Conservation (phyloP, 2,797 vertebrate species). For the Allobates femoralis region DNA sequence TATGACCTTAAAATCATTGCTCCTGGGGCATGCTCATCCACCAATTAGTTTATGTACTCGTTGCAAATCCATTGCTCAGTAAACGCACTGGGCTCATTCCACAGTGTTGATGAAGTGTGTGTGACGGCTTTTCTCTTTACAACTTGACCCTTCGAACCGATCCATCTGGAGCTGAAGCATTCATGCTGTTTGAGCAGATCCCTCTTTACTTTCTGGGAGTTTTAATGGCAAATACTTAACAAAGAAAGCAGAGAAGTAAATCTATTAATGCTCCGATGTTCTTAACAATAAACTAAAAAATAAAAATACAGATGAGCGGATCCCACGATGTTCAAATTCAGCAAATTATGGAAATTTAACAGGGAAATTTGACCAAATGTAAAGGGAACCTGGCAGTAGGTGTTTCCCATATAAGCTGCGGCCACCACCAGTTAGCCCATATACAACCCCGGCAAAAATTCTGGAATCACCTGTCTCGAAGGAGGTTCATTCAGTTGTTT, state of each 20-base stretch:
- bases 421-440: no score
- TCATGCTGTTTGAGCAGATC: slow-evolving; percentile 75
- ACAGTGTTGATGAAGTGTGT: slow-evolving; percentile 84
- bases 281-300: no score
- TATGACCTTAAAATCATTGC: slow-evolving; percentile 88
- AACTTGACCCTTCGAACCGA: slow-evolving; percentile 79
- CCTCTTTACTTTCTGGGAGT: slow-evolving; percentile 69
- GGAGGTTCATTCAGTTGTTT: no score
- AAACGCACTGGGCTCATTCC: slow-evolving; percentile 81
- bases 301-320: no score
- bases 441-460: no score
- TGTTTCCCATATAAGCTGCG: no score
- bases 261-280: background rate
- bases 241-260: slow-evolving; percentile 59
- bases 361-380: no score
- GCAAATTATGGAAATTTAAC: no score
- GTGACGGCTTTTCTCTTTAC: slow-evolving; percentile 82
- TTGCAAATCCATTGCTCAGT: slow-evolving; percentile 80
- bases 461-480: no score
- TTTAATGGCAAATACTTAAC: slow-evolving; percentile 65
- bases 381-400: no score
- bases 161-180: slow-evolving; percentile 77
- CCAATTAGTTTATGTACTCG: slow-evolving; percentile 83
- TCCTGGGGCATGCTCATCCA: slow-evolving; percentile 83
- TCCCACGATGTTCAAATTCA: no score